Conservation (phyloP, 2,113 vertebrate genomes). For the Macrotis lagotis region DNA sequence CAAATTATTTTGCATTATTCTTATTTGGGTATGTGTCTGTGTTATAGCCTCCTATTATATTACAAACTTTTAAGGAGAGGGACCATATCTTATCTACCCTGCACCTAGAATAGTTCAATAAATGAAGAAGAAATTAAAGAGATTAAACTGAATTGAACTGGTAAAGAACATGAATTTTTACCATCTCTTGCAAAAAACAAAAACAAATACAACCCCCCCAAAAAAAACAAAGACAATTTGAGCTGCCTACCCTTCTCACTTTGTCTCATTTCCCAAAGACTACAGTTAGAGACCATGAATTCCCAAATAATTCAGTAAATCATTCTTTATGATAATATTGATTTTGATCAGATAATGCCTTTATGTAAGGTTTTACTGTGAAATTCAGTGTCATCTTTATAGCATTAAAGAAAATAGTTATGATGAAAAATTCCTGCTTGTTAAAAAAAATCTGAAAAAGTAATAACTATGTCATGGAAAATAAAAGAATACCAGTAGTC, state of each 20-base stretch:
- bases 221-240: background rate
- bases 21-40: background rate
- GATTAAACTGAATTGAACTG: background rate
- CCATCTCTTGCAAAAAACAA: background rate
- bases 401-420: constrained; percentile 34
- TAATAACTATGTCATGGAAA: constrained; percentile 37
- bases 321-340: background rate
- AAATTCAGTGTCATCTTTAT: constrained; percentile 19
- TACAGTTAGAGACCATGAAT: background rate
- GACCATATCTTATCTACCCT: background rate
- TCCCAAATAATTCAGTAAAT: constrained; percentile 32
- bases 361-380: background rate
- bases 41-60: background rate
- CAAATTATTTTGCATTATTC: background rate
- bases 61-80: background rate
- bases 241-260: constrained; percentile 11
- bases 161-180: background rate
- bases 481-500: constrained; percentile 15
- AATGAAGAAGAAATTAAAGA: background rate
- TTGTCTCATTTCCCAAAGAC: background rate
- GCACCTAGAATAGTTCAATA: background rate
- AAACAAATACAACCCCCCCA: background rate
- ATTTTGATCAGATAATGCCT: background rate
- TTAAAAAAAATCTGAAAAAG: constrained; percentile 41
- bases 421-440: background rate